Percentiles rank a stretch among this genome's conserved stretches.
These are phyloP conservation scores for Passerina amoena DNA, from an alignment of 2,113 vertebrate genomes.

Conservation along the genomic window DNA sequence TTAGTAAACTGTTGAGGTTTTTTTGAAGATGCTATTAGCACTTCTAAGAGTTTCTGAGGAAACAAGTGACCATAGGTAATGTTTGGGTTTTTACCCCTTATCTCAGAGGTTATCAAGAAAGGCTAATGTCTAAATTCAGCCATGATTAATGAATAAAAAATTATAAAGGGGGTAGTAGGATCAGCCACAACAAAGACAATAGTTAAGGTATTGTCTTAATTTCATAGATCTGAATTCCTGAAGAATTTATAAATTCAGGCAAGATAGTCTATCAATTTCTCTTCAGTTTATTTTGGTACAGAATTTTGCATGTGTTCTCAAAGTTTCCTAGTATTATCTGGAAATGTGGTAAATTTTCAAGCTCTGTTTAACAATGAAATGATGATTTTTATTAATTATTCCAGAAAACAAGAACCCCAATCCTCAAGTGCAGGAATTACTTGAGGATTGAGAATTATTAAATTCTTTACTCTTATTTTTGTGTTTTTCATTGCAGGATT, in stretches of 20 bases:
- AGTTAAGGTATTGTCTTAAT: background rate
- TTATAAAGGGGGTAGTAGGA: background rate
- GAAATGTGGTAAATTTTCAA: background rate
- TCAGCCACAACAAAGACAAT: background rate
- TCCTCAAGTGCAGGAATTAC: background rate
- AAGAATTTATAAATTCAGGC: background rate
- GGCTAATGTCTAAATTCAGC: background rate
- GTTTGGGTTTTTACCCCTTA: background rate
- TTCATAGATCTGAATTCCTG: background rate
- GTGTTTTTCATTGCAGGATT: background rate
- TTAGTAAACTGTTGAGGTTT: background rate
- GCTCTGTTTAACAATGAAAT: background rate
- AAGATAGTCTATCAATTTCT: background rate
- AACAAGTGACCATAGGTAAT: background rate
- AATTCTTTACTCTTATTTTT: background rate
- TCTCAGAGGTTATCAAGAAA: background rate
- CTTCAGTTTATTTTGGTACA: background rate
- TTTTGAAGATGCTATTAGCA: background rate
- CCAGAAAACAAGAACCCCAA: background rate
- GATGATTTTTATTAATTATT: background rate
- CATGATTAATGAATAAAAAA: background rate
- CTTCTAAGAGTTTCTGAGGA: background rate
- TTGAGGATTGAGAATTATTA: background rate
- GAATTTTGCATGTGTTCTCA: background rate
- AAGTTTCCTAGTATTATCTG: background rate